Percentiles rank a stretch among this genome's conserved stretches.
phyloP scores from a whole-genome alignment of 2,113 vertebrate genomes.

The Calcarius ornatus region DNA sequence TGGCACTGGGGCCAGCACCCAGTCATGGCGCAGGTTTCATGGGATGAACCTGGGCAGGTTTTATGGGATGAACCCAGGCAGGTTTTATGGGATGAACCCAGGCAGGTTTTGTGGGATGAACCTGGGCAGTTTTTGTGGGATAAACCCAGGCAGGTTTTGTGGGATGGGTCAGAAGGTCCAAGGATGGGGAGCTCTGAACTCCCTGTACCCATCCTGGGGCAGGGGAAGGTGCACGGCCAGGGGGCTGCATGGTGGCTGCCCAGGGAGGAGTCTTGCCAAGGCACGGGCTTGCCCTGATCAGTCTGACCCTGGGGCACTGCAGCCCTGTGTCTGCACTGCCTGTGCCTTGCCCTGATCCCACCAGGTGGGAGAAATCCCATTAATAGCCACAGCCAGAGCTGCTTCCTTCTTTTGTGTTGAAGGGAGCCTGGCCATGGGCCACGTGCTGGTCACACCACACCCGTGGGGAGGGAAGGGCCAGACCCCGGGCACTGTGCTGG shows the following conservation, averaged over 20 bases:
- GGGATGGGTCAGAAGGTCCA: not conserved
- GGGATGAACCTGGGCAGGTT: not conserved
- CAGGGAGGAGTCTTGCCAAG: not conserved
- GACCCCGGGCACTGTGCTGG: fast-evolving
- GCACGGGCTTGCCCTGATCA: not conserved
- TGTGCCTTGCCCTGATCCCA: not conserved
- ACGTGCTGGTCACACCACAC: not conserved
- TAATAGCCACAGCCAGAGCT: not conserved
- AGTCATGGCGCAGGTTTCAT: not conserved
- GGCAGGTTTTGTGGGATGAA: not conserved
- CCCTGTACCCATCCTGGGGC: fast-evolving
- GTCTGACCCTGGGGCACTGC: fast-evolving
- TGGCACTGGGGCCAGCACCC: not conserved
- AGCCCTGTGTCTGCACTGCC: not conserved
- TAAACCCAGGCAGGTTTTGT: not conserved
- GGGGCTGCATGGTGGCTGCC: not conserved
- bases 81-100: not conserved
- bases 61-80: not conserved
- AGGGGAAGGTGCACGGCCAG: too few species aligned
- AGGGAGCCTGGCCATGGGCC: not conserved
- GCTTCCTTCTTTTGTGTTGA: constrained; percentile 25
- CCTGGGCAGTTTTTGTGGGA: not conserved
- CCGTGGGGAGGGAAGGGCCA: not conserved
- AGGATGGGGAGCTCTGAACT: not conserved
- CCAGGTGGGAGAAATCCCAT: not conserved